Base-by-base conservation (phyloP, 2,113 vertebrate genomes). In the Platichthys stellatus region DNA sequence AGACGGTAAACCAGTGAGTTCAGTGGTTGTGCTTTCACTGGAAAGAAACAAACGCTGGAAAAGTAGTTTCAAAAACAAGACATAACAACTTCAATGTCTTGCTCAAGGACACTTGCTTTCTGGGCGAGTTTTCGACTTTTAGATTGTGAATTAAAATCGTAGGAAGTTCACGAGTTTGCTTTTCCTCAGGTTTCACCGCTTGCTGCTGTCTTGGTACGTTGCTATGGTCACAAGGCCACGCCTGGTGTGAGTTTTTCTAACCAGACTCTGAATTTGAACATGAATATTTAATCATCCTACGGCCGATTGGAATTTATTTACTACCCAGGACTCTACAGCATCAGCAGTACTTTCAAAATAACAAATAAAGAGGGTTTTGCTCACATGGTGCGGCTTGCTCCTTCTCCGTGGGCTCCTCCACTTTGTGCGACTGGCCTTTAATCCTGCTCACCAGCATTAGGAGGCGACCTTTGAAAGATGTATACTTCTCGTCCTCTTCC, bases 391-490 rank as follows among this genome's bases (percentile, higher is more conserved):
- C 93, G 0, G 89, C 70, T 73, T 95, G 94, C 47, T 97, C 95
- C 78, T 96, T 95, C 86, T 96, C 94, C 0, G 66, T 91, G 15
- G 94, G 94, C 69, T 94, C 93, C 58, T 96, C 96, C 21, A 95
- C 92, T 85, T 94, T 94, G 88, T 94, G 97, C 57, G 95, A 89
- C 54, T 94, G 94, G 49, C 97, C 96, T 95, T 96, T 98, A 89
- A 99, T 96, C 93, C 96, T 98, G 84, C 95, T 94, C 72, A 99
- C 87, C 80, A 99, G 89, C 53, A 94, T 92, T 65, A 97, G 80
- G 23, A 99, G 95, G 60, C 96, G 97, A 26, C 96, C 96, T 87
- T 94, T 95, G 90, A 98, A 96, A 21, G 97, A 97, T 1, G 92
- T 92, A 67, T 96, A 95, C 57, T 96, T 94, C 10, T 96, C 94